Evolutionary conservation across 2,888 invertebrate species (phyloP).

Genomic region (Alloscopus bannaensis): DNA sequence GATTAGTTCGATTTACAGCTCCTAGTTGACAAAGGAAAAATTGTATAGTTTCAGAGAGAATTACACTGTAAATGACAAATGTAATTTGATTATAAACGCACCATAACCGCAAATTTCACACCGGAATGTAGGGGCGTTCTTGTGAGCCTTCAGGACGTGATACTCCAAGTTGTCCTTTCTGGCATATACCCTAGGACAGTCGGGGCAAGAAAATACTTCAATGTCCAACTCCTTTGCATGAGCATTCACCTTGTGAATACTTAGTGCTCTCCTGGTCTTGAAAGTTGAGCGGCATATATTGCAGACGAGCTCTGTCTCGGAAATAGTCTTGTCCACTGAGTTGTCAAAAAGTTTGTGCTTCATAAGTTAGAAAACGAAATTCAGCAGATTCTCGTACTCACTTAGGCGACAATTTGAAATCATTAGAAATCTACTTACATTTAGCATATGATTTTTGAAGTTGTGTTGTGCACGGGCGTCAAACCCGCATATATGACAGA

Average conservation of each 20-base stretch:
- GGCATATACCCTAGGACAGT: background rate
- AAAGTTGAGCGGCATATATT: constrained; percentile 1
- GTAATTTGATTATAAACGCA: background rate
- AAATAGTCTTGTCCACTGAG: background rate
- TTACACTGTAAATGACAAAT: background rate
- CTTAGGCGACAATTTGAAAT: background rate
- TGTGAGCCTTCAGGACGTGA: background rate
- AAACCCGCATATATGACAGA: constrained; percentile 20
- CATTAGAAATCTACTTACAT: background rate
- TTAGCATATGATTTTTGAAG: background rate
- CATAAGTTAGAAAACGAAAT: background rate
- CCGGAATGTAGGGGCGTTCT: background rate
- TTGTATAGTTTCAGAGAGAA: background rate
- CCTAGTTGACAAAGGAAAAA: background rate
- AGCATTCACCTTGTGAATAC: background rate
- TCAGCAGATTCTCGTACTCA: background rate
- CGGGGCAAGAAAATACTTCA: background rate
- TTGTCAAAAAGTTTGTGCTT: constrained; percentile 17
- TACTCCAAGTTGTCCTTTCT: background rate
- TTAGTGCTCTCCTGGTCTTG: background rate
- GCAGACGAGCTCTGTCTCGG: background rate
- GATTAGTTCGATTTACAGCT: background rate
- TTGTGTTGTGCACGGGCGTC: background rate
- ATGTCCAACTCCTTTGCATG: constrained; percentile 16
- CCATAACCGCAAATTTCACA: constrained; percentile 21